Conservation (phyloP, 2,113 vertebrate species). For the Zingel zingel region DNA sequence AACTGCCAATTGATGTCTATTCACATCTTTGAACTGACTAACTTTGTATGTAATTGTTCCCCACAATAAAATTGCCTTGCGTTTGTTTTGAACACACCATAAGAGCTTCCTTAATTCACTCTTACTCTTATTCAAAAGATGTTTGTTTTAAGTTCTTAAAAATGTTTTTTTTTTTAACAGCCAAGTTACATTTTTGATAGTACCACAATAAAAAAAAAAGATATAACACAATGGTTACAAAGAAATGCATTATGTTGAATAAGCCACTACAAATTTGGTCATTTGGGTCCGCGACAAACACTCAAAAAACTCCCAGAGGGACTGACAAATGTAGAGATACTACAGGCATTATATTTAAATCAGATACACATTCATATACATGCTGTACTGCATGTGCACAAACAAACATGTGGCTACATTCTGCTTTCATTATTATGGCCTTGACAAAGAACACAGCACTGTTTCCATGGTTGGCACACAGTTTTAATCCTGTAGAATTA, state of each 20-base stretch:
- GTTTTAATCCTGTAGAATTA: conserved; percentile 49
- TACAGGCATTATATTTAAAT: not conserved
- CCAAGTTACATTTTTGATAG: too few species aligned
- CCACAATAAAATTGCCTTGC: too few species aligned
- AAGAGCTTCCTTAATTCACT: too few species aligned
- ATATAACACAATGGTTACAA: not conserved
- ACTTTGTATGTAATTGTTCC: too few species aligned
- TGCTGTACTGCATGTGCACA: not conserved
- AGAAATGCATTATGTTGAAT: not conserved
- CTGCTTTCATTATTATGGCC: not conserved
- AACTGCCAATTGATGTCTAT: too few species aligned
- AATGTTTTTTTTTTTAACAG: too few species aligned
- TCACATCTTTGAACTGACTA: too few species aligned
- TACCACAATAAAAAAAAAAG: not conserved
- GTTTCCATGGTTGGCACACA: conserved; percentile 8
- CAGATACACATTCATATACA: not conserved
- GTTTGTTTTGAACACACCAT: too few species aligned
- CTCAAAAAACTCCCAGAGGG: not conserved
- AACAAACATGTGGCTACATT: not conserved
- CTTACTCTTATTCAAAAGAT: too few species aligned
- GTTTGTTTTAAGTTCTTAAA: too few species aligned
- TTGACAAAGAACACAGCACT: conserved; percentile 20
- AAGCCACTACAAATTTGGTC: not conserved
- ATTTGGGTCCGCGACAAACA: not conserved
- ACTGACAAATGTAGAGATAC: not conserved